Percentiles rank a stretch among this genome's conserved stretches.
phyloP scores from a whole-genome alignment of 2,113 vertebrate species.

The Cheilinus undulatus region DNA sequence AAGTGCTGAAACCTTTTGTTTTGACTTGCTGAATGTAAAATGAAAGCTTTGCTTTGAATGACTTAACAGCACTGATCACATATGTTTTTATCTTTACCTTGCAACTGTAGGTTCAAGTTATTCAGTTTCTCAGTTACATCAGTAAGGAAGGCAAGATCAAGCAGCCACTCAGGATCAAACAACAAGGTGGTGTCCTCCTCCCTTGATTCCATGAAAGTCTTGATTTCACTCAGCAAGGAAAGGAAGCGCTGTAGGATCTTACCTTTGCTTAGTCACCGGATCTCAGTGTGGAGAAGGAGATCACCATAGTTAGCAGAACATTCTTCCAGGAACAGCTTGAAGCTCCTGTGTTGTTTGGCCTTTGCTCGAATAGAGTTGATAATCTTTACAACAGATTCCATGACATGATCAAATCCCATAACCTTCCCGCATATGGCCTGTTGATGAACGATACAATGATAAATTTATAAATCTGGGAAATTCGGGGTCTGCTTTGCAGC shows the following conservation, averaged over 20 bases:
- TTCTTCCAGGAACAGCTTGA: slow-evolving; percentile 2
- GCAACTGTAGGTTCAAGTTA: too few species aligned
- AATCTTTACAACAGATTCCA: background rate
- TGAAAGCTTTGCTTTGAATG: too few species aligned
- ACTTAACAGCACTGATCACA: too few species aligned
- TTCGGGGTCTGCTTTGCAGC: background rate
- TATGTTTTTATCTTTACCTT: too few species aligned
- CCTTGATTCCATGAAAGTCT: too few species aligned
- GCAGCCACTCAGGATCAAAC: too few species aligned
- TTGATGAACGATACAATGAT: background rate
- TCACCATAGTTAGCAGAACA: slow-evolving; percentile 4
- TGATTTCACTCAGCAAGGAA: too few species aligned
- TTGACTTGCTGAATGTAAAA: too few species aligned
- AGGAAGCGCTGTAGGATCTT: background rate
- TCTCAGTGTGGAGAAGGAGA: slow-evolving; percentile 7
- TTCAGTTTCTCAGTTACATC: too few species aligned
- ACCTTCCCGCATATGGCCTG: background rate
- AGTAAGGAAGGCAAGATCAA: too few species aligned
- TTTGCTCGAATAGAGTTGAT: slow-evolving; percentile 8
- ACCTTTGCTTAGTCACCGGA: background rate
- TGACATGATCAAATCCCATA: slow-evolving; percentile 12
- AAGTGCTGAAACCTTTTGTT: too few species aligned
- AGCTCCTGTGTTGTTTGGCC: background rate
- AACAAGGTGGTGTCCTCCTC: too few species aligned
- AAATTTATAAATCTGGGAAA: background rate